phyloP scores from a whole-genome alignment of 2,888 invertebrate species.

The Pseudolycoriella hygida region DNA sequence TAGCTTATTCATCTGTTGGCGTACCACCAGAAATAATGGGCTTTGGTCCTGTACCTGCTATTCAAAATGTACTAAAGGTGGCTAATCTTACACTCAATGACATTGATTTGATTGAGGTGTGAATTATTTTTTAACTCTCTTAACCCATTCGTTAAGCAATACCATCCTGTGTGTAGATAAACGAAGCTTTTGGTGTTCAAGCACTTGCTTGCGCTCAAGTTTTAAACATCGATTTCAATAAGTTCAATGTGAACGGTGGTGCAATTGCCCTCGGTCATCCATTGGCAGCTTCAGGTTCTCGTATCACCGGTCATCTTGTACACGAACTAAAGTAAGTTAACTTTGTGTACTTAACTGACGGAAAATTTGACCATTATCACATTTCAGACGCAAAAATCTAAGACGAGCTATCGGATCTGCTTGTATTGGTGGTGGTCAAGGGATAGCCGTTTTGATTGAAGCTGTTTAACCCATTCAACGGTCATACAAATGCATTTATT shows the following conservation, averaged over 20 bases:
- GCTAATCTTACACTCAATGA: constrained; percentile 66
- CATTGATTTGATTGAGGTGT: constrained; percentile 82
- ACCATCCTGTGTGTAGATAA: constrained; percentile 49
- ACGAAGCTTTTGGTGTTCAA: constrained; percentile 96
- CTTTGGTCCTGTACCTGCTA: constrained; percentile 90
- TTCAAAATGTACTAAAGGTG: constrained; percentile 62
- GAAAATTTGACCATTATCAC: constrained; percentile 5
- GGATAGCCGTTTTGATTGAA: constrained; percentile 86
- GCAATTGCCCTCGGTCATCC: constrained; percentile 97
- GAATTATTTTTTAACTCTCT: constrained; percentile 3
- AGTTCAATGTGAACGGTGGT: constrained; percentile 88
- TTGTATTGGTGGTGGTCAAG: constrained; percentile 97
- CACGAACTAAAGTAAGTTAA: constrained; percentile 66
- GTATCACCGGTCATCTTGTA: constrained; percentile 80
- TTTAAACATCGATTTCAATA: constrained; percentile 66
- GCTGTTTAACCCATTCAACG: constrained; percentile 39
- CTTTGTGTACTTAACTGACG: constrained; percentile 13
- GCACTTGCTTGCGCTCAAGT: constrained; percentile 83
- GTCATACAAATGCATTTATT: no score
- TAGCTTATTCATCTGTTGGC: constrained; percentile 83
- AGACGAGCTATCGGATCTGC: constrained; percentile 88
- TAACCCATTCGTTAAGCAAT: neutral
- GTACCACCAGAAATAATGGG: constrained; percentile 98
- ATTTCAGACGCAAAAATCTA: constrained; percentile 54
- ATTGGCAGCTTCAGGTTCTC: constrained; percentile 81